Evolutionary conservation across 2,888 invertebrate species (phyloP), one percentile per base, ranked within the genome.

Genomic region (Eupithecia insigniata): DNA sequence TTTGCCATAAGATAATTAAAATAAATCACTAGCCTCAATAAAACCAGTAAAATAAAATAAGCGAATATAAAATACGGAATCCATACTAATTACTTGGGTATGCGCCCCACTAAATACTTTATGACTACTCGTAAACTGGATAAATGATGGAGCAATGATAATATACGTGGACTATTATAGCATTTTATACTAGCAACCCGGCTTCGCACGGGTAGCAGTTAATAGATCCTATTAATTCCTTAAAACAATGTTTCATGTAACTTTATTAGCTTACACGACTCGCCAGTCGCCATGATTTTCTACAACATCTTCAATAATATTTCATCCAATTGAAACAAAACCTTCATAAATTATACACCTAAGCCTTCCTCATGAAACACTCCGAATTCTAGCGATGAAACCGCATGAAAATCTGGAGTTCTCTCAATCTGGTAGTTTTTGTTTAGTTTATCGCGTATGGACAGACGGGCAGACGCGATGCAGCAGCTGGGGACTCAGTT

Each of bases 51-150:
- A 69, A 74, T 71, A 67, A 65, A 62, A 30, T 51, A 61, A 30
- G 60, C 58, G 67, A 71, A 75, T 71, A 69, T 72, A 71, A 73
- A 73, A 71, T 65, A 76, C 73, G 69, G 72, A 77, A 73, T 74
- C 74, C 74, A 72, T 73, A 72, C 71, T 75, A 75, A 75, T 77
- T 73, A 77, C 73, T 67, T 55, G 68, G 64, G 67, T 71, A 71
- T 71, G 73, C 72, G 71, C 75, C 61, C 69, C 68, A 68, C 71
- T 73, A 72, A 75, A 77, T 66, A 72, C 69, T 77, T 77, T 75
- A 77, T 70, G 74, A 75, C 69, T 46, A 55, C 58, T 72, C 75
- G 68, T 77, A 77, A 75, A 74, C 68, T 64, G 69, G 67, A 70
- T 73, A 69, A 70, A 39, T 55, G 26, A 30, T 16, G 58, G 73